Evolutionary conservation across 2,113 vertebrate species (phyloP).

Genomic region (Indicator maculatus): DNA sequence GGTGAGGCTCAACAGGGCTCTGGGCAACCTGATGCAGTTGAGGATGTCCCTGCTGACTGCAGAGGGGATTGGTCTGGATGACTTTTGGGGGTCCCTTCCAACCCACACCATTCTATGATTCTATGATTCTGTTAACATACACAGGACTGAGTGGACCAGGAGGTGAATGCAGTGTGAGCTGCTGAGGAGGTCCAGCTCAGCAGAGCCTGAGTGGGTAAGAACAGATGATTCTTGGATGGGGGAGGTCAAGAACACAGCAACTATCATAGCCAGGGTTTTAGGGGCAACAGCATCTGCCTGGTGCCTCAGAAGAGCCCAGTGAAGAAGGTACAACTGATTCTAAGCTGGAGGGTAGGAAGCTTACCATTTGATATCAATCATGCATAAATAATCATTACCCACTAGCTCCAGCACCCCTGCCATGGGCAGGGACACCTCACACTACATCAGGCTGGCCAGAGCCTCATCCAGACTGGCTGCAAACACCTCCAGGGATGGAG

Average conservation of each 20-base stretch:
- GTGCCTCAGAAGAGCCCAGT: not conserved
- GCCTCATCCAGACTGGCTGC: too few species aligned
- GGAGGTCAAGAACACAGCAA: not conserved
- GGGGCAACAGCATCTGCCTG: not conserved
- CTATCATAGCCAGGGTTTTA: not conserved
- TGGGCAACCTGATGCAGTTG: too few species aligned
- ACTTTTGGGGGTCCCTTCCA: too few species aligned
- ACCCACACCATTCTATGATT: too few species aligned
- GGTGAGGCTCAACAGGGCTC: too few species aligned
- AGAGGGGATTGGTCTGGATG: too few species aligned
- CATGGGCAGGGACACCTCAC: too few species aligned
- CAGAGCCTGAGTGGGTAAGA: not conserved
- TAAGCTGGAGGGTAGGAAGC: not conserved
- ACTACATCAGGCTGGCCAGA: too few species aligned
- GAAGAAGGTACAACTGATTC: not conserved
- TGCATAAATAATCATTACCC: not conserved
- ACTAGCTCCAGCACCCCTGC: rapidly evolving
- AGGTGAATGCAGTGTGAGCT: not conserved
- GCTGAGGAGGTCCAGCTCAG: not conserved
- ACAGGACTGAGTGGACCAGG: not conserved
- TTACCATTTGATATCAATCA: rapidly evolving
- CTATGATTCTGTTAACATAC: too few species aligned
- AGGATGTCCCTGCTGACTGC: too few species aligned
- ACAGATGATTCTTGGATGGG: not conserved
- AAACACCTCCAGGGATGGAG: too few species aligned